Conservation (phyloP, 2,888 invertebrate species). For the Unio delphinus region DNA sequence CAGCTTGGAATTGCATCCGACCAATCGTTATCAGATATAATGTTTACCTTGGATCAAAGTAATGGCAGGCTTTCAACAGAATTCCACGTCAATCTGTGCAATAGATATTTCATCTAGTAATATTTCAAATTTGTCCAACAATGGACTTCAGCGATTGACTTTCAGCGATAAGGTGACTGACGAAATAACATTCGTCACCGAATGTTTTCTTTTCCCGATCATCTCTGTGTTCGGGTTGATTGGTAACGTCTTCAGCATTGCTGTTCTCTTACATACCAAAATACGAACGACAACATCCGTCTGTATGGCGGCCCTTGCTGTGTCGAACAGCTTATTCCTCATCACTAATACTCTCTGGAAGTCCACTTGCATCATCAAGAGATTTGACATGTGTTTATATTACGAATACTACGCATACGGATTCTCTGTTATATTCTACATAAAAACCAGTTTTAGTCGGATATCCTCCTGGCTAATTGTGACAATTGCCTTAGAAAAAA, state of each 20-base stretch:
- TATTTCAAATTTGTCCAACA: too few relatives aligned
- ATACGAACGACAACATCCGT: conserved; percentile 1
- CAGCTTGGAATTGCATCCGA: too few relatives aligned
- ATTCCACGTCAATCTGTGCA: too few relatives aligned
- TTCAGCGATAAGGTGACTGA: conserved; percentile 12
- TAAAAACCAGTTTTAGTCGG: conserved; percentile 33
- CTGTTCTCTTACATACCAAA: conserved; percentile 12
- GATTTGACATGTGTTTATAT: conserved; percentile 15
- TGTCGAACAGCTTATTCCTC: conserved; percentile 33
- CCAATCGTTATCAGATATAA: too few relatives aligned
- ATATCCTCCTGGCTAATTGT: conserved; percentile 35
- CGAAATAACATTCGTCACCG: conserved; percentile 22
- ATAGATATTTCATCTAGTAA: too few relatives aligned
- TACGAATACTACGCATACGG: conserved; percentile 22
- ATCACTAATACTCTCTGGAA: conserved; percentile 34
- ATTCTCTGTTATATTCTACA: conserved; percentile 31
- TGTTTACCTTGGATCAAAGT: too few relatives aligned
- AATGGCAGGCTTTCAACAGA: too few relatives aligned
- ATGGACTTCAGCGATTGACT: too few relatives aligned
- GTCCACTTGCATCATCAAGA: conserved; percentile 28
- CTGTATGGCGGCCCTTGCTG: conserved; percentile 27
- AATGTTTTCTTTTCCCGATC: conserved; percentile 37
- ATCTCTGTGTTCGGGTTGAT: conserved; percentile 29
- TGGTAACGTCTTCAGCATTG: conserved; percentile 32
- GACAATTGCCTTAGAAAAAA: conserved; percentile 27